Conservation (phyloP, 2,888 invertebrate genomes). For the Synergus itoensis region DNA sequence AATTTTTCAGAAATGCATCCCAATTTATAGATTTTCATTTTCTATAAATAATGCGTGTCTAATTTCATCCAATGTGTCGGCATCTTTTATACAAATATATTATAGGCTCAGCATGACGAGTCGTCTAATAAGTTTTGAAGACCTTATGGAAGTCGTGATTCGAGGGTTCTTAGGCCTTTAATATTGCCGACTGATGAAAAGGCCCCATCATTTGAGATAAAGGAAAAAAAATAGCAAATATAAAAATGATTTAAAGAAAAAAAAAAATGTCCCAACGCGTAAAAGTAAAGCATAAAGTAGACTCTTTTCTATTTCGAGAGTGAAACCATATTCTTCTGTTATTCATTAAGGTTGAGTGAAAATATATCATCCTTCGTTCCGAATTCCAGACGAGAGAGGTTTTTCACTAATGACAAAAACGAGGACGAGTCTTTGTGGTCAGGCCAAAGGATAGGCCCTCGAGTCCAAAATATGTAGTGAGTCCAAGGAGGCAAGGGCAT, state of each 20-base stretch:
- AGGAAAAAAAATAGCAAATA: neutral
- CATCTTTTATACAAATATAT: neutral
- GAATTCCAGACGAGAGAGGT: slow-evolving; percentile 26
- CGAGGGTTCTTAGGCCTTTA: neutral
- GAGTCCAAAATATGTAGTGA: neutral
- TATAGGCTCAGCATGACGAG: neutral
- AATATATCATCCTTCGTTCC: slow-evolving; percentile 12
- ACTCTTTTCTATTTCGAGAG: slow-evolving; percentile 1
- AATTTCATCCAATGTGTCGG: neutral
- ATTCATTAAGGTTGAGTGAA: neutral
- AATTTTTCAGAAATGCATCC: neutral
- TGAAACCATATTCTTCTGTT: neutral
- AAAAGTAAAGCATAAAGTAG: slow-evolving; percentile 4
- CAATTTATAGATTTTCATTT: neutral
- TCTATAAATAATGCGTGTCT: neutral
- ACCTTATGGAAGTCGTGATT: neutral
- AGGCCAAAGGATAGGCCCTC: slow-evolving; percentile 31
- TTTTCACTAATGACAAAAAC: slow-evolving; percentile 36
- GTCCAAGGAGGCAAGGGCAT: slow-evolving; percentile 14
- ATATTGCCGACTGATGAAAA: neutral
- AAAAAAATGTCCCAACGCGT: neutral
- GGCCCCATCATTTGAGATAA: neutral
- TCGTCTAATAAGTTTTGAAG: neutral
- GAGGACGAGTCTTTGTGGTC: slow-evolving; percentile 29
- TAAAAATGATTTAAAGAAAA: neutral